A percentile compares a stretch with the other conserved stretches of the same genome.
Evolutionary conservation across 37 sponge, comb jelly and placozoan genomes (phyloP).

Genomic region (Oopsacas minuta): DNA sequence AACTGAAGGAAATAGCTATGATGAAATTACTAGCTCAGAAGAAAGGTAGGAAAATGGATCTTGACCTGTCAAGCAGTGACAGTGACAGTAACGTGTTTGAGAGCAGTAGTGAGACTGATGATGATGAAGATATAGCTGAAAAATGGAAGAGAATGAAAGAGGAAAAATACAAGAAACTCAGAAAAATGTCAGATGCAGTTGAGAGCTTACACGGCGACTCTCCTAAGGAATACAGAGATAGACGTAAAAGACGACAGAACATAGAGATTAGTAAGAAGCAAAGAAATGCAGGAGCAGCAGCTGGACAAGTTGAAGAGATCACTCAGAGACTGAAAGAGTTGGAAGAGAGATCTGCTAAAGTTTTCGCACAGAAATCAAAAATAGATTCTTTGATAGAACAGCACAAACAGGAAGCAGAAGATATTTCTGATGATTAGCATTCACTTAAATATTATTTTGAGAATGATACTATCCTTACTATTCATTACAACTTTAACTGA

Average conservation of each 20-base stretch:
- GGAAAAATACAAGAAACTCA: not conserved
- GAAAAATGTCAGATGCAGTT: not conserved
- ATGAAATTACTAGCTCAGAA: not conserved
- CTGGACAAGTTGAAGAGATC: not conserved
- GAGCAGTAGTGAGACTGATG: not conserved
- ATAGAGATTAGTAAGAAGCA: not conserved
- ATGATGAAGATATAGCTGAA: not conserved
- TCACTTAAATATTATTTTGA: too few species aligned
- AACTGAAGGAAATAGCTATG: not conserved
- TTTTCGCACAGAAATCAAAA: conserved; percentile 14
- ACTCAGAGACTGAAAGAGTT: not conserved
- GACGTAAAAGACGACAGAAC: not conserved
- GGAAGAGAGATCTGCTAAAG: conserved; percentile 17
- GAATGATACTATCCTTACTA: too few species aligned
- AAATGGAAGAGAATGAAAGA: not conserved
- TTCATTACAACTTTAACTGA: too few species aligned
- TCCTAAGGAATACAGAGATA: not conserved
- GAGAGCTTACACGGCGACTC: not conserved
- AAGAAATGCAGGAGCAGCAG: not conserved
- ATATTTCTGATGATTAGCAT: not conserved
- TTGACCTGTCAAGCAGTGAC: not conserved
- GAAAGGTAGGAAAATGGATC: not conserved
- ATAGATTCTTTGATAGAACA: not conserved
- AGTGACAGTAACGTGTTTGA: not conserved
- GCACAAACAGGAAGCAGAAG: not conserved